Base-by-base conservation (phyloP, 1,140 invertebrate species). In the Brachionus paranguensis region DNA sequence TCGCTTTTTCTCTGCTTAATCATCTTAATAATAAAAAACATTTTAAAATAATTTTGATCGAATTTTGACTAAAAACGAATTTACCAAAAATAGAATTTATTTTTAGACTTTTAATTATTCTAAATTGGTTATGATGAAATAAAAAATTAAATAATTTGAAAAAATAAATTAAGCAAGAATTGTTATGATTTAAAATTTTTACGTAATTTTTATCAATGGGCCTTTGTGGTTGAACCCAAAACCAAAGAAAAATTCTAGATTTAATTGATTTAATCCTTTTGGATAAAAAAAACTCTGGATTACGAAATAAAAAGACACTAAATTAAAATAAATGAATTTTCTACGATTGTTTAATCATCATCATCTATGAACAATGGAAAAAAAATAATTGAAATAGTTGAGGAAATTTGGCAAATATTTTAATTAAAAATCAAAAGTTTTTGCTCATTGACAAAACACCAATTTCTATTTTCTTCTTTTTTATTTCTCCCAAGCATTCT, bases 341-440 rank as follows among this genome's bases (percentile, higher is more conserved):
- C 2, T 24, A 60, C 3, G 5, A 60, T 68, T 68, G 65, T 33
- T 12, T 68, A 68, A 68, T 60, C 53, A 27, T 27, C 10, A 60
- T 60, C 20, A 60, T 37, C 2, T 17, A 50, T 53, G 47, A 53
- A 53, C 47, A 53, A 53, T 17, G 17, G 5, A 8, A 60, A 60
- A 17, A 60, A 17, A 60, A 60, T 60, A 60, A 24, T 60, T 60
- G n/a, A 60, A 60, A 60, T 60, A 60, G 53, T 60, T 60, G n/a
- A 60, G 53, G 8, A 68, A 68, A 68, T 41, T 41, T 68, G 27
- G 65, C 11, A 72, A 72, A 72, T 43, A 72, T 72, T 72, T 72
- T 41, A 72, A 72, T 41, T 41, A 72, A 24, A 72, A 43, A 14
- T 20, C 3, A 72, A 72, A 72, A 72, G 24, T 37, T 7, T 70